Percentiles rank a stretch among this genome's conserved stretches.
Evolutionary conservation across 2,888 invertebrate genomes (phyloP).

Genomic region (Volucella inanis): DNA sequence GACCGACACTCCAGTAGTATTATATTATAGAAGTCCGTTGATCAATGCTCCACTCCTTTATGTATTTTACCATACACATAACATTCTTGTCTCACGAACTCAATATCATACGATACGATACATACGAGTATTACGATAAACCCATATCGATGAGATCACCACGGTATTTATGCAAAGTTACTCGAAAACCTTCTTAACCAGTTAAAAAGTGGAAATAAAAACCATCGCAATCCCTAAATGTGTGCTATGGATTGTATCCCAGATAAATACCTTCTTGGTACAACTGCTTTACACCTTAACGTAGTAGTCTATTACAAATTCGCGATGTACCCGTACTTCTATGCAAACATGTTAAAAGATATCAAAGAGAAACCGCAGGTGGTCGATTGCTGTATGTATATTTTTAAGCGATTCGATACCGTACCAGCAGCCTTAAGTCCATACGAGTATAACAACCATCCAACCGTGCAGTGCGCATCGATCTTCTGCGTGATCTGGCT

Average conservation of each 20-base stretch:
- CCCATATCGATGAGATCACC: conserved; percentile 33
- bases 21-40: conserved; percentile 18
- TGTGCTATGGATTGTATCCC: conserved; percentile 35
- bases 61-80: conserved; percentile 14
- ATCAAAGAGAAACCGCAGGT: conserved; percentile 75
- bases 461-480: conserved; percentile 70
- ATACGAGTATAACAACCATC: conserved; percentile 17
- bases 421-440: conserved; percentile 21
- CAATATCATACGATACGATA: no score
- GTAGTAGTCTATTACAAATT: conserved; percentile 32
- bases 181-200: conserved; percentile 34
- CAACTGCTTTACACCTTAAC: background rate
- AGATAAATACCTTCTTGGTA: conserved; percentile 38
- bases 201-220: background rate
- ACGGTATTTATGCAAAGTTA: conserved; percentile 7
- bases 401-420: conserved; percentile 64
- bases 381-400: conserved; percentile 66
- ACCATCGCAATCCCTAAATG: conserved; percentile 56
- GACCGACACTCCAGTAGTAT: conserved; percentile 40
- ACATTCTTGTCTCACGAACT: conserved; percentile 20
- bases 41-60: conserved; percentile 57
- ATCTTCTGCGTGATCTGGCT: conserved; percentile 73
- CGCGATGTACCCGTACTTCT: conserved; percentile 31
- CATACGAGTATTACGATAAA: conserved; percentile 12
- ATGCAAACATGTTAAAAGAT: conserved; percentile 62